These are phyloP conservation scores for Cephalopachus bancanus DNA, from an alignment of 2,797 vertebrate species.

Conservation along the genomic window DNA sequence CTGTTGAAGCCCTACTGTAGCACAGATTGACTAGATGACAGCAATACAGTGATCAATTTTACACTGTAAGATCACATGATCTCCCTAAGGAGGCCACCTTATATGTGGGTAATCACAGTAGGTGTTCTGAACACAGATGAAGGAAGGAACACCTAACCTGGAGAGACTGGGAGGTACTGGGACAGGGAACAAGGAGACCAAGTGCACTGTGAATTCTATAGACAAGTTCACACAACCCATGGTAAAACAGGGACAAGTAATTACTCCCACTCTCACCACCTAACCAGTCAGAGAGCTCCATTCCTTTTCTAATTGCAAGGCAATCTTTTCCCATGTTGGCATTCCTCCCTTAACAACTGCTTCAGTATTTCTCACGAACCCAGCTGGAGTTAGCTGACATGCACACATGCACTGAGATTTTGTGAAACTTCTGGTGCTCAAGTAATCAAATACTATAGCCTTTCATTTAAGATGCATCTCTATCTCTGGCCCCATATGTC, in stretches of 20 bases:
- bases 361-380: not conserved
- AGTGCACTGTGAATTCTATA: not conserved
- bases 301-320: not conserved
- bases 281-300: not conserved
- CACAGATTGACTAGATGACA: not conserved
- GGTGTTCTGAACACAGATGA: constrained; percentile 26
- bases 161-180: not conserved
- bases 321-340: not conserved
- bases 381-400: constrained; percentile 56
- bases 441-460: not conserved
- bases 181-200: not conserved
- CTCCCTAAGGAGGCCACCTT: not conserved
- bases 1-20: not conserved
- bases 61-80: not conserved
- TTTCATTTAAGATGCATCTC: not conserved
- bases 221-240: not conserved
- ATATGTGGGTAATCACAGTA: not conserved
- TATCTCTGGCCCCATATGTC: not conserved
- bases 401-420: not conserved
- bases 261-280: not conserved
- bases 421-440: constrained; percentile 35
- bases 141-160: not conserved
- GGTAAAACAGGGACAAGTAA: constrained; percentile 32
- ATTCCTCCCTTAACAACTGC: constrained; percentile 33
- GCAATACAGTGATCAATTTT: not conserved